Base-by-base conservation (phyloP, 2,888 invertebrate species). In the Petrolisthes cinctipes region DNA sequence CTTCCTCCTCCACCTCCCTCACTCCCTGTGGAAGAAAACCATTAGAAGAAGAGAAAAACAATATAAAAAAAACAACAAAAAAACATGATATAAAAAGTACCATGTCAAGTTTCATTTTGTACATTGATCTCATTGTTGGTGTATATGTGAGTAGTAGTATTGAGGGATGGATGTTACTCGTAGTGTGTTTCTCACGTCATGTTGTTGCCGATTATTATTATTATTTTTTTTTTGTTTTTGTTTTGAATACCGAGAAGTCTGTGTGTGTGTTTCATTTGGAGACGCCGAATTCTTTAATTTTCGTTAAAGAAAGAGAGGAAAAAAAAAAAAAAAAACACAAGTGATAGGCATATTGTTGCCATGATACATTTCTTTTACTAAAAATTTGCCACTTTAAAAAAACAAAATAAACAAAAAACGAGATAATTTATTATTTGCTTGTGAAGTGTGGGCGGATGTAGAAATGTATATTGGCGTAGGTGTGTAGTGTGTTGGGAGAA, bases 371-470 rank as follows among this genome's bases (percentile, higher is more conserved):
- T 85, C 82, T 82, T 88, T 78, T 88, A 73, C 75, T 80, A 80
- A 87, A 83, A 80, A 57, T 51, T 75, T 76, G 51, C 53, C n/a
- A 85, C 23, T 54, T n/a, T 51, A 68, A 86, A 81, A 81, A 79
- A 57, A 78, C 9, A 75, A 86, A 23, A 73, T 53, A 57, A 68
- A 75, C 14, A 14, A 81, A 56, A 82, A 66, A 75, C 17, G 61
- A 57, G 79, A 83, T 89, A 89, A 89, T 90, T 90, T 89, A 89
- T 90, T 90, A 89, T 90, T 90, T 88, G 90, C 89, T 90, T 90
- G 73, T 82, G 57, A 83, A 79, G 71, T 81, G 85, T 86, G 87
- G 90, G 90, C 87, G 87, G 87, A 83, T 89, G 89, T 90, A 90
- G 90, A 89, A 89, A 89, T 90, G 90, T 90, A 90, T 73, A 90